These are phyloP conservation scores for Dolichopus griseipennis DNA, from an alignment of 2,888 invertebrate genomes.

Conservation along the genomic window DNA sequence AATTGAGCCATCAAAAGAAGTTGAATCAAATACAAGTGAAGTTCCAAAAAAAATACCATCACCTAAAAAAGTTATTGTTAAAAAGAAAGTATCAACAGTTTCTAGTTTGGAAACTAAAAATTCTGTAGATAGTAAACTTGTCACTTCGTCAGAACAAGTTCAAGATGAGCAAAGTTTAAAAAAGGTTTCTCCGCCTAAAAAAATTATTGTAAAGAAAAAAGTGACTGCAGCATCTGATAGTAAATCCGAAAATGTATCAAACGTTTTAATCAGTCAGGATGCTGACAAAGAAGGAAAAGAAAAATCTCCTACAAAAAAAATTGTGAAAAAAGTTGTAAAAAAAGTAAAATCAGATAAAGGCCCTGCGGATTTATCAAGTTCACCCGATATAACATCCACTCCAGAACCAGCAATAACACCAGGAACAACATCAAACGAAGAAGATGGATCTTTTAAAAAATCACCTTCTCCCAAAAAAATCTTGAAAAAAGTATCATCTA, in stretches of 20 bases:
- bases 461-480: conserved; percentile 18
- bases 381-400: no score
- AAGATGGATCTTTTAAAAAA: conserved; percentile 5
- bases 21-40: conserved; percentile 8
- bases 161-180: neutral
- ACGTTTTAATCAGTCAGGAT: neutral
- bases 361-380: neutral
- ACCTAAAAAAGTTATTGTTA: conserved; percentile 11
- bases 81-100: neutral
- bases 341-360: neutral
- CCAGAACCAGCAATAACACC: no score
- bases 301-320: no score
- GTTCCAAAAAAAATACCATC: conserved; percentile 8
- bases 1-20: neutral
- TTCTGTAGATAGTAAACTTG: neutral
- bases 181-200: conserved; percentile 8
- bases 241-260: neutral
- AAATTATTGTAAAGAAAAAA: conserved; percentile 13
- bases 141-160: no score
- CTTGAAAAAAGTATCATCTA: conserved; percentile 13
- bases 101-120: conserved; percentile 1
- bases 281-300: no score
- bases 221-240: conserved; percentile 10
- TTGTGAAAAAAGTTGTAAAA: neutral
- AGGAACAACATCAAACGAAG: neutral